Conservation (phyloP, 2,888 invertebrate species). For the Andrena praecox region DNA sequence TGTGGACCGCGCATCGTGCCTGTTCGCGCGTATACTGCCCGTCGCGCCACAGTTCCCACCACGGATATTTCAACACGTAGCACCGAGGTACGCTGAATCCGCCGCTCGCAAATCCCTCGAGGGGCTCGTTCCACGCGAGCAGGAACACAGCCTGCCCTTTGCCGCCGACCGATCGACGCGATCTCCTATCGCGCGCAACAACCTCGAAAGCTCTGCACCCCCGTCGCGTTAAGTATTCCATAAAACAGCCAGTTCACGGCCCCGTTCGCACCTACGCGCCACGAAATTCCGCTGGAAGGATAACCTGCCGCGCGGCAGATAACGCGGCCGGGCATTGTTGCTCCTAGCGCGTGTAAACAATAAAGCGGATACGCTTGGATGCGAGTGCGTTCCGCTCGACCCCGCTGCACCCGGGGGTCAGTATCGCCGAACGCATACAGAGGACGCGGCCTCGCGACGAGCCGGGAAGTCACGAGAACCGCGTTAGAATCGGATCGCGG, state of each 20-base stretch:
- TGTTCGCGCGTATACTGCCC: not conserved
- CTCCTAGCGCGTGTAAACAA: constrained; percentile 57
- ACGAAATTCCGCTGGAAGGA: constrained; percentile 30
- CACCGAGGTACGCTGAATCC: constrained; percentile 28
- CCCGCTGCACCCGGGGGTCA: constrained; percentile 46
- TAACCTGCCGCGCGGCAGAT: constrained; percentile 39
- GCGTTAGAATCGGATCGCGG: constrained; percentile 38
- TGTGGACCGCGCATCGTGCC: too few relatives aligned
- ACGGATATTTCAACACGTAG: constrained; percentile 32
- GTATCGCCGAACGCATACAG: constrained; percentile 39
- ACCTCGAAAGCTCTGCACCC: constrained; percentile 49
- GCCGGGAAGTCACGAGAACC: constrained; percentile 44
- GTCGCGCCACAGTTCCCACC: not conserved
- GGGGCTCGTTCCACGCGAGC: constrained; percentile 29
- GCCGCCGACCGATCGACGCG: constrained; percentile 32
- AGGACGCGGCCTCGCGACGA: not conserved
- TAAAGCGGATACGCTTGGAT: constrained; percentile 53
- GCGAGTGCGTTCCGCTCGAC: constrained; percentile 48
- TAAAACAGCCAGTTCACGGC: constrained; percentile 52
- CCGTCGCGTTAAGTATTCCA: constrained; percentile 59
- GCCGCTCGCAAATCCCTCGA: constrained; percentile 43
- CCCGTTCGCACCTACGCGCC: constrained; percentile 44
- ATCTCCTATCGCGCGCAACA: constrained; percentile 56
- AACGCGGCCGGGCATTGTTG: constrained; percentile 39
- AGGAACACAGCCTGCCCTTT: constrained; percentile 37